These are phyloP conservation scores for Timandra comae DNA, from an alignment of 2,888 invertebrate species.

Conservation along the genomic window DNA sequence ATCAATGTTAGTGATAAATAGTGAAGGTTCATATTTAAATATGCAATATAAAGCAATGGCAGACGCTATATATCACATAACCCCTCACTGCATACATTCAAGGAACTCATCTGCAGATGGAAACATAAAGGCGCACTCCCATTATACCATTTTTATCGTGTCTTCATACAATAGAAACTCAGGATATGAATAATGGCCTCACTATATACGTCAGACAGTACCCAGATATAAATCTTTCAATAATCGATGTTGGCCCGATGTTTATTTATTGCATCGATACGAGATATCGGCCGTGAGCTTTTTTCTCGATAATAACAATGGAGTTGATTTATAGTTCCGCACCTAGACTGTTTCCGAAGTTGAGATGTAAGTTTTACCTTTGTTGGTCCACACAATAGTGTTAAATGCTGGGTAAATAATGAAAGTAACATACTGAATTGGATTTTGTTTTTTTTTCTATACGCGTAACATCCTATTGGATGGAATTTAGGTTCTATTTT, in stretches of 20 bases:
- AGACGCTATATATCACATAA: background rate
- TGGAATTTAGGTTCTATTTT: no score
- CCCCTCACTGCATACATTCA: background rate
- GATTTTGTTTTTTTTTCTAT: no score
- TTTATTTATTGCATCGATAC: constrained; percentile 63
- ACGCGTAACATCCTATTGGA: no score
- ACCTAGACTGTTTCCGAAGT: constrained; percentile 21
- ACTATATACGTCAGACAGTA: constrained; percentile 50
- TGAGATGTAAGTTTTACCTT: constrained; percentile 19
- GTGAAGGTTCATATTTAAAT: background rate
- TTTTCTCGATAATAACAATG: constrained; percentile 58
- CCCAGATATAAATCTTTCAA: constrained; percentile 69
- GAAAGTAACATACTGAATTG: background rate
- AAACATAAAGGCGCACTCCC: constrained; percentile 28
- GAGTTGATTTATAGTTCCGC: constrained; percentile 54
- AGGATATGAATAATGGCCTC: constrained; percentile 59
- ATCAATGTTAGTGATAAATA: no score
- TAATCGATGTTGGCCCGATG: constrained; percentile 62
- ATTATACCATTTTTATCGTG: constrained; percentile 44
- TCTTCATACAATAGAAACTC: constrained; percentile 45
- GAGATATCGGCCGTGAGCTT: constrained; percentile 42
- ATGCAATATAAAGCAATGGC: background rate
- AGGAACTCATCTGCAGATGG: constrained; percentile 23
- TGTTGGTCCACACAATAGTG: constrained; percentile 4
- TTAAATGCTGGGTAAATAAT: constrained; percentile 6